These are phyloP conservation scores for Stenichneumon culpator DNA, from an alignment of 2,888 invertebrate species.

Conservation along the genomic window DNA sequence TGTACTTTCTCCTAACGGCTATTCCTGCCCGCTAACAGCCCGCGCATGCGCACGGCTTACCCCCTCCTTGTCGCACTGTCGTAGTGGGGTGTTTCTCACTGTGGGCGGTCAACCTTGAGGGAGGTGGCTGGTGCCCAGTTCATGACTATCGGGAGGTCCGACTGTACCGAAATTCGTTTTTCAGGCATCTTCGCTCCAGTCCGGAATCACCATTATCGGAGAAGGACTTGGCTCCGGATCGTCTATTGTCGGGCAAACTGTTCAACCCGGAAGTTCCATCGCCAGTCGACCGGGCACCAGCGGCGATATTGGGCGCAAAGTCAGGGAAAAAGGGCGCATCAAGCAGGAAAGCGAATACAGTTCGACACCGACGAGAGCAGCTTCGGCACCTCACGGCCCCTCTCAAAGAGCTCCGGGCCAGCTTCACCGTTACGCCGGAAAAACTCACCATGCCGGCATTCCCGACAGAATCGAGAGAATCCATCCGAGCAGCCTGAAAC, in stretches of 20 bases:
- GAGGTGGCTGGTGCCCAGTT: too few relatives aligned
- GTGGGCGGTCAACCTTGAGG: too few relatives aligned
- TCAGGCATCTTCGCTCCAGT: constrained; percentile 45
- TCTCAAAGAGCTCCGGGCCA: constrained; percentile 4
- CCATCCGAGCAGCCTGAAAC: constrained; percentile 91
- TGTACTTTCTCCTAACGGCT: too few relatives aligned
- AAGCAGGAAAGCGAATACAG: constrained; percentile 8
- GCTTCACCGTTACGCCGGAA: constrained; percentile 49
- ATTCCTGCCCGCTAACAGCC: too few relatives aligned
- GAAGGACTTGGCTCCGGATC: background rate
- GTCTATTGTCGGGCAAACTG: constrained; percentile 6
- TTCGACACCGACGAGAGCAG: constrained; percentile 8
- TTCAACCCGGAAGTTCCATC: background rate
- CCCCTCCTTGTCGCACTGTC: too few relatives aligned
- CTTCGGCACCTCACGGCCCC: constrained; percentile 32
- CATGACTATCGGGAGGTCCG: background rate
- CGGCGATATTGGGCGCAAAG: background rate
- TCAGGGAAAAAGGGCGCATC: background rate
- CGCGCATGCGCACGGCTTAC: too few relatives aligned
- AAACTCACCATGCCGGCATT: constrained; percentile 50
- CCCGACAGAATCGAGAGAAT: constrained; percentile 81
- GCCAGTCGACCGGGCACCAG: background rate
- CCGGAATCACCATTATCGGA: constrained; percentile 14
- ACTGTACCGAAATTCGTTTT: constrained; percentile 31
- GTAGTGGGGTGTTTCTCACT: too few relatives aligned